Base-by-base conservation (phyloP, 2,888 invertebrate genomes). In the Brachyptera risi region DNA sequence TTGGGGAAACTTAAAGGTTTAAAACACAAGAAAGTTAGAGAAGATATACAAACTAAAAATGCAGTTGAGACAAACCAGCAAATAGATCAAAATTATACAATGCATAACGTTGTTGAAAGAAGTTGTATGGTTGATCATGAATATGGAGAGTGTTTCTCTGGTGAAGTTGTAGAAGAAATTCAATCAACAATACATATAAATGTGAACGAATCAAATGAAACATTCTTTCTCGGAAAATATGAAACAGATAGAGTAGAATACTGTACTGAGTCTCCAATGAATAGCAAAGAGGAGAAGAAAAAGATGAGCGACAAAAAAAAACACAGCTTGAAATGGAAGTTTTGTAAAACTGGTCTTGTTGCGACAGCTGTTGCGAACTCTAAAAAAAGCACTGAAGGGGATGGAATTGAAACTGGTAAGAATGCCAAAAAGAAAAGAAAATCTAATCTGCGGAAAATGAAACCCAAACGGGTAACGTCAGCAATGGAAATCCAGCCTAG, bases 261-360 rank as follows among this genome's bases (percentile, higher is more conserved):
- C n/a, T n/a, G n/a, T n/a, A n/a, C n/a, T n/a, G n/a, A n/a, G n/a
- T n/a, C n/a, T n/a, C n/a, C n/a, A n/a, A n/a, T n/a, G n/a, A n/a
- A n/a, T n/a, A n/a, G 31, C 11, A 11, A 31, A 11, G 31, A 31
- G 31, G 11, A 31, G 31, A 11, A 5, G 7, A 31, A 31, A 11
- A 11, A 31, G 31, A 5, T 21, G 1, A 35, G 19, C n/a, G 40
- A 61, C 15, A 35, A 23, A 17, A 44, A 49, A 27, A 38, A 38
- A 37, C 49, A 72, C 65, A 65, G 71, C 74, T 5, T 78, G 77
- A 66, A 73, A 73, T 61, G 58, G 59, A 79, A 79, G 64, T 85
- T 85, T 68, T 80, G 81, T 68, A 83, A 83, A 67, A 76, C 81
- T 62, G 83, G 82, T 19, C 75, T 82, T 64, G 81, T 85, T 23